Percentiles rank a stretch among this genome's conserved stretches.
phyloP scores from a whole-genome alignment of 2,888 invertebrate species.

The Philaethria dido region DNA sequence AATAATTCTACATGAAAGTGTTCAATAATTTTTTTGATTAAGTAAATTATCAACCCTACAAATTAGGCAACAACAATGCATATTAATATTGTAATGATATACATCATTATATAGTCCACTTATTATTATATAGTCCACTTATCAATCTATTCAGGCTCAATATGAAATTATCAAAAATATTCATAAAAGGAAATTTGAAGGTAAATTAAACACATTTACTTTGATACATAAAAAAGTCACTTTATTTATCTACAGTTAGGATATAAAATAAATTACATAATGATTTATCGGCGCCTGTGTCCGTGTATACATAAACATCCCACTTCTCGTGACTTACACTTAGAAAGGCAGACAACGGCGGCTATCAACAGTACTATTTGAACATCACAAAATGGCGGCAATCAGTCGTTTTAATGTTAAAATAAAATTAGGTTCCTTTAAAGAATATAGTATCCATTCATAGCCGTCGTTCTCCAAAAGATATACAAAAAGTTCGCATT shows the following conservation, averaged over 20 bases:
- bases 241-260: constrained; percentile 83
- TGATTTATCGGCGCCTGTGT: constrained; percentile 69
- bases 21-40: no score
- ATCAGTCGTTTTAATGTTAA: constrained; percentile 18
- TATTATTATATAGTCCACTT: no score
- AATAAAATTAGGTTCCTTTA: neutral
- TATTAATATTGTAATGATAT: no score
- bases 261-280: constrained; percentile 83
- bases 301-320: constrained; percentile 59
- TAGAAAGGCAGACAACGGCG: constrained; percentile 1
- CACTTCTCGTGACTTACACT: constrained; percentile 50
- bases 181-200: neutral
- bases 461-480: constrained; percentile 28
- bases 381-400: neutral
- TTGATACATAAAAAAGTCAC: constrained; percentile 79
- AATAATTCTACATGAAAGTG: no score
- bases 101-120: no score
- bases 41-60: no score
- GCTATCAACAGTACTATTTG: neutral
- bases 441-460: constrained; percentile 8
- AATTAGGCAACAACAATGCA: no score
- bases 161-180: no score
- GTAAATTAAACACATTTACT: constrained; percentile 39
- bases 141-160: no score
- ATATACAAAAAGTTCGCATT: constrained; percentile 51